phyloP scores from a whole-genome alignment of 1,140 invertebrate genomes.

The Trachymyrmex septentrionalis region DNA sequence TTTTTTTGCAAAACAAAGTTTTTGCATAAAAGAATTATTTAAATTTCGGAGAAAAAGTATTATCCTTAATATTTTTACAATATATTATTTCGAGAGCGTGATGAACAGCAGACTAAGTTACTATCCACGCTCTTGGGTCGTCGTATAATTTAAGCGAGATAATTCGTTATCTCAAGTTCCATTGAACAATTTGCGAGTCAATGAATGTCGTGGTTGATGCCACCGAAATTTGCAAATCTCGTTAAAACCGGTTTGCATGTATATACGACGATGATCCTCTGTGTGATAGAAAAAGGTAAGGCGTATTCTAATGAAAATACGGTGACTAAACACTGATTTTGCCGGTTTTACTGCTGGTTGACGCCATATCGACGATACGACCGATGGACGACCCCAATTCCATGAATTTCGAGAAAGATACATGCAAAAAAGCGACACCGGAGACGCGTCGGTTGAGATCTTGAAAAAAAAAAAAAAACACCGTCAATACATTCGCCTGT shows the following conservation, averaged over 20 bases:
- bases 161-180: conserved; percentile 25
- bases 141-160: conserved; percentile 9
- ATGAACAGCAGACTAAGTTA: not conserved
- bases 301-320: conserved; percentile 24
- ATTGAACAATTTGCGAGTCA: conserved; percentile 63
- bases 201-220: conserved; percentile 46
- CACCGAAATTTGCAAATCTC: conserved; percentile 53
- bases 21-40: not conserved
- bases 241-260: conserved; percentile 56
- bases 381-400: conserved; percentile 7
- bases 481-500: conserved; percentile 7
- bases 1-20: not conserved
- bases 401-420: conserved; percentile 34
- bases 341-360: conserved; percentile 41
- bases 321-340: conserved; percentile 53
- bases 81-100: conserved; percentile 3
- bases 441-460: not conserved
- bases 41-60: not conserved
- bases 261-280: conserved; percentile 14
- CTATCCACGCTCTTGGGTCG: not conserved
- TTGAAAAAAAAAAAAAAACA: conserved; percentile 19
- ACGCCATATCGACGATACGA: conserved; percentile 14
- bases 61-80: not conserved
- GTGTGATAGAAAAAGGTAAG: conserved; percentile 43
- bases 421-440: conserved; percentile 10